phyloP scores from a whole-genome alignment of 2,113 vertebrate species.

The Sorex fumeus region DNA sequence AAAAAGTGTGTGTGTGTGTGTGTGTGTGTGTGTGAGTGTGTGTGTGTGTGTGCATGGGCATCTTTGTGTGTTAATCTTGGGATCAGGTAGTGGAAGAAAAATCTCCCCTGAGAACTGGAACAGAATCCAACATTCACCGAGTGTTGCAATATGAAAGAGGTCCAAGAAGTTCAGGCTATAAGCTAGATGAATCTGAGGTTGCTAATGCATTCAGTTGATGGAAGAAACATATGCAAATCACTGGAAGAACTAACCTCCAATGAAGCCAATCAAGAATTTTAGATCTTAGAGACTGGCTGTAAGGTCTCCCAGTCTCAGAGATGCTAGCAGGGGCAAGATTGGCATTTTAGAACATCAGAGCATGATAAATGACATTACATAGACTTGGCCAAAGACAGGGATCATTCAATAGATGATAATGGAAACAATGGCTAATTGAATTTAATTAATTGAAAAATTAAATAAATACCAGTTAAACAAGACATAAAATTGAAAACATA shows the following conservation, averaged over 20 bases:
- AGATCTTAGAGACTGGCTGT: fast-evolving
- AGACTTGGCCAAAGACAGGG: neutral
- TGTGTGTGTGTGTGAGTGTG: too few species aligned
- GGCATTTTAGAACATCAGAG: neutral
- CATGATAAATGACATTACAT: neutral
- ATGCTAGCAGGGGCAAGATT: too few species aligned
- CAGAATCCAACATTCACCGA: neutral
- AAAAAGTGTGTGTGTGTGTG: neutral
- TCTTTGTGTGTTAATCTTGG: neutral
- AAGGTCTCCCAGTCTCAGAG: neutral
- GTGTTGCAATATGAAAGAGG: neutral
- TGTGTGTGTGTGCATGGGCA: too few species aligned
- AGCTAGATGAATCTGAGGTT: neutral
- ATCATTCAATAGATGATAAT: neutral
- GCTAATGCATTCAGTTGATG: neutral
- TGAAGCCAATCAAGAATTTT: neutral
- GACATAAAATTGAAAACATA: neutral
- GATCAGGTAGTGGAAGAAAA: neutral
- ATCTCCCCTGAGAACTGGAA: neutral
- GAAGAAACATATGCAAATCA: neutral
- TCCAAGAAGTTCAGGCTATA: neutral
- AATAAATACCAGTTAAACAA: neutral
- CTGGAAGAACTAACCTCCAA: neutral
- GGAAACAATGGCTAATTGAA: neutral
- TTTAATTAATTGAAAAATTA: neutral